Base-by-base conservation (phyloP, 2,113 vertebrate species). In the Eurypyga helias region DNA sequence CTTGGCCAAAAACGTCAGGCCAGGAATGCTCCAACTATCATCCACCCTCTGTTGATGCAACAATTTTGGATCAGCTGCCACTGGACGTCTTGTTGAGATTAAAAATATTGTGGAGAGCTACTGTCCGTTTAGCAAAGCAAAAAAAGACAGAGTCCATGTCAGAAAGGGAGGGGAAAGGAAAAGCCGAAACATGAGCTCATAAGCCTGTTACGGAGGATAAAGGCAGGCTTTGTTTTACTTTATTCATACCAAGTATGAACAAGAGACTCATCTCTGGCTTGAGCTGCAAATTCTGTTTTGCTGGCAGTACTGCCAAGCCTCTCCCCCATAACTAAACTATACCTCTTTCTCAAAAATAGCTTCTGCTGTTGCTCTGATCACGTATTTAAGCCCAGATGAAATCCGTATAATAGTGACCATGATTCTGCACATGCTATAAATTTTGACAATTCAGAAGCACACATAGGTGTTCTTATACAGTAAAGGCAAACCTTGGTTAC, bases 171-270 rank as follows among this genome's bases (percentile, higher is more conserved):
- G 61, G 55, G 23, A 95, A 94, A 82, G 64, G 55, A 91, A 91
- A 90, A 88, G 71, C 34, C 1, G 72, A 96, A 96, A 94, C 33
- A 33, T 90, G 86, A 96, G 91, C 94, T 96, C 61, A 57, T 41
- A 29, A 79, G 81, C 51, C 51, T 66, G 72, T 36, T 66, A 79
- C 1, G 18, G 36, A 48, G 89, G 80, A 96, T 97, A 83, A 96
- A 96, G 58, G 48, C 34, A 76, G 90, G 82, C 83, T 93, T 93
- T 95, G 94, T 93, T 93, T 81, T 26, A 83, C 83, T 94, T 88
- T 51, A 76, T 25, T 87, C 90, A 65, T 92, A 90, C 85, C 54
- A 83, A 85, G 26, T 89, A 95, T 0, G 49, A 97, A 83, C 89
- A 93, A 91, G 66, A 85, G 66, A n/a, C 91, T 94, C 95, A 96